Evolutionary conservation across 2,888 invertebrate genomes (phyloP).

Genomic region (Lithophane leautieri): DNA sequence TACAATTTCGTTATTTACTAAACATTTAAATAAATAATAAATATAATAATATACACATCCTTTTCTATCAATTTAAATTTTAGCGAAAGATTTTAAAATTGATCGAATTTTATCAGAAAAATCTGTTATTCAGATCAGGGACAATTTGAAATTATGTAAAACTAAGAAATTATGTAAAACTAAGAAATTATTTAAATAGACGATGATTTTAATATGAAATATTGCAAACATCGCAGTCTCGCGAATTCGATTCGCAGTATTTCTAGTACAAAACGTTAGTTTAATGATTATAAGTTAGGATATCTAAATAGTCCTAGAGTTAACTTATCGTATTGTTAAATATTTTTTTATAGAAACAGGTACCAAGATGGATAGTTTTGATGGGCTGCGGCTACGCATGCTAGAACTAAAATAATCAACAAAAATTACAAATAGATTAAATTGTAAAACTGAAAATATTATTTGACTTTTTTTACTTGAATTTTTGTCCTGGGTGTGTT

Average conservation of each 20-base stretch:
- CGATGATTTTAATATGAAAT: conserved; percentile 25
- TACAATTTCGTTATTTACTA: conserved; percentile 48
- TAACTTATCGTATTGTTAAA: conserved; percentile 52
- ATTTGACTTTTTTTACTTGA: not conserved
- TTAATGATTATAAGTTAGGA: conserved; percentile 47
- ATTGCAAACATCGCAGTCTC: conserved; percentile 22
- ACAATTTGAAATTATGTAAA: conserved; percentile 13
- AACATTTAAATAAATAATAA: not conserved
- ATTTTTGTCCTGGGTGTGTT: conserved; percentile 46
- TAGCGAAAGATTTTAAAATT: conserved; percentile 18
- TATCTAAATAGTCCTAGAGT: conserved; percentile 40
- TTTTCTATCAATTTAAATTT: conserved; percentile 62
- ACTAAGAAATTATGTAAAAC: conserved; percentile 2
- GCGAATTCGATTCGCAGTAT: conserved; percentile 41
- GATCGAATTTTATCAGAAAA: conserved; percentile 2
- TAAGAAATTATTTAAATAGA: conserved; percentile 5
- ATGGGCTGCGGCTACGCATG: conserved; percentile 15
- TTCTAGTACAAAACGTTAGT: conserved; percentile 47
- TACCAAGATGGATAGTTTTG: conserved; percentile 61
- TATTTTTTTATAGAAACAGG: conserved; percentile 65
- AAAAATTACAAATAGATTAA: not conserved
- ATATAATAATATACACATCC: conserved; percentile 52
- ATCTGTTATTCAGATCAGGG: conserved; percentile 5
- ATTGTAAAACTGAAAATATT: not conserved
- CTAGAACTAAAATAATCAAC: conserved; percentile 9